phyloP scores from a whole-genome alignment of 2,797 vertebrate genomes.

The Sorex maritimensis region DNA sequence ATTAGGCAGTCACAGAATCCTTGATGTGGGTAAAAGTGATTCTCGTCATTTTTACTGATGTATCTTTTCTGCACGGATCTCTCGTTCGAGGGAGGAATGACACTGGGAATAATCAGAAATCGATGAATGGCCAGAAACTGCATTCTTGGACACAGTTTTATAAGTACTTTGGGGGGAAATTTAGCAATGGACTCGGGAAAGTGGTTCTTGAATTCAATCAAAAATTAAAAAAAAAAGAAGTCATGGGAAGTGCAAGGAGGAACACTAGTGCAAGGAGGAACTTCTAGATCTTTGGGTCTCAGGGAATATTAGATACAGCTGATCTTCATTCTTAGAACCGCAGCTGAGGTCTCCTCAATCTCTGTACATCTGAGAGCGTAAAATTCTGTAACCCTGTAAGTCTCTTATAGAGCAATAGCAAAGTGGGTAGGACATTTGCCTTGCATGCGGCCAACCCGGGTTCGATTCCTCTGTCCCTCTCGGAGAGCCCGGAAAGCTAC shows the following conservation, averaged over 20 bases:
- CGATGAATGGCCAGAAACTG: constrained; percentile 73
- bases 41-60: constrained; percentile 80
- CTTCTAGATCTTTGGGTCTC: neutral
- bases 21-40: constrained; percentile 82
- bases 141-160: constrained; percentile 71
- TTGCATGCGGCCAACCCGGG: no score
- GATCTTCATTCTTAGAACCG: neutral
- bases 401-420: no score
- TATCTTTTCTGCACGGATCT: constrained; percentile 74
- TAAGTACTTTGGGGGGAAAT: constrained; percentile 66
- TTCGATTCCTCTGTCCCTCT: no score
- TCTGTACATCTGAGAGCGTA: neutral
- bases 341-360: neutral
- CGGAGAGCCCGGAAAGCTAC: no score
- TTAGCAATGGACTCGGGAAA: constrained; percentile 65
- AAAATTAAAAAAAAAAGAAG: no score
- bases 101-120: constrained; percentile 77
- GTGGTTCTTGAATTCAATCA: neutral
- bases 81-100: constrained; percentile 73
- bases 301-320: neutral
- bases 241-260: neutral
- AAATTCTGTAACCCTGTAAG: constrained; percentile 14
- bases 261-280: no score
- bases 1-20: constrained; percentile 81
- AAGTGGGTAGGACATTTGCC: no score